phyloP scores from a whole-genome alignment of 2,113 vertebrate genomes.

The Chunga burmeisteri region DNA sequence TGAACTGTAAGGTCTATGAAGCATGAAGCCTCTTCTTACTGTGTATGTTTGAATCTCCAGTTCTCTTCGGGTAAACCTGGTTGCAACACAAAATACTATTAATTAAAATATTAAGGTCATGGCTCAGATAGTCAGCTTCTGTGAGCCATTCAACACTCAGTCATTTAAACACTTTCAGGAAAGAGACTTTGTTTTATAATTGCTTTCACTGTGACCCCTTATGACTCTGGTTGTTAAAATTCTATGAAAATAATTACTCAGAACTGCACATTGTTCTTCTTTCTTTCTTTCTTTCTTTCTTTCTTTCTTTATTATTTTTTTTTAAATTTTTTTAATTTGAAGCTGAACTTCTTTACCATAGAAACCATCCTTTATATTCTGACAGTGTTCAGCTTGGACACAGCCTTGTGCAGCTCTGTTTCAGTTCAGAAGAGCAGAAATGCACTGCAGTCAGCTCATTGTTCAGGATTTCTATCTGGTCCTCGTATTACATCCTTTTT shows the following conservation, averaged over 20 bases:
- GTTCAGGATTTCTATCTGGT: conserved; percentile 2
- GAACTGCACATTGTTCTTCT: not conserved
- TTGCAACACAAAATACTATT: not conserved
- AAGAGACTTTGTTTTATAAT: not conserved
- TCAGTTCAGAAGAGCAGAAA: not conserved
- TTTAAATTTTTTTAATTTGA: not conserved
- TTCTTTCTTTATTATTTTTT: too few relatives aligned
- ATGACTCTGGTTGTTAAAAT: not conserved
- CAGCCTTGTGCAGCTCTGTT: not conserved
- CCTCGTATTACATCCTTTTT: not conserved
- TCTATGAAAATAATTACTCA: not conserved
- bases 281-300: fast-evolving
- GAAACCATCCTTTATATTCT: not conserved
- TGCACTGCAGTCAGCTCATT: not conserved
- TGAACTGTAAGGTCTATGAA: not conserved
- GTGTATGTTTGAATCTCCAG: not conserved
- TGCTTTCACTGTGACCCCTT: not conserved
- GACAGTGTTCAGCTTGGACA: not conserved
- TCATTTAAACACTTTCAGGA: not conserved
- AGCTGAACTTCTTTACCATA: not conserved
- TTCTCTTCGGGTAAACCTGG: not conserved
- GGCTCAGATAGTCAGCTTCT: not conserved
- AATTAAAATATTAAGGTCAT: not conserved
- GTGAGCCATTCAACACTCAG: not conserved
- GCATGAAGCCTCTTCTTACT: not conserved